These are phyloP conservation scores for Burhinus bistriatus DNA, from an alignment of 2,113 vertebrate species.

Conservation along the genomic window DNA sequence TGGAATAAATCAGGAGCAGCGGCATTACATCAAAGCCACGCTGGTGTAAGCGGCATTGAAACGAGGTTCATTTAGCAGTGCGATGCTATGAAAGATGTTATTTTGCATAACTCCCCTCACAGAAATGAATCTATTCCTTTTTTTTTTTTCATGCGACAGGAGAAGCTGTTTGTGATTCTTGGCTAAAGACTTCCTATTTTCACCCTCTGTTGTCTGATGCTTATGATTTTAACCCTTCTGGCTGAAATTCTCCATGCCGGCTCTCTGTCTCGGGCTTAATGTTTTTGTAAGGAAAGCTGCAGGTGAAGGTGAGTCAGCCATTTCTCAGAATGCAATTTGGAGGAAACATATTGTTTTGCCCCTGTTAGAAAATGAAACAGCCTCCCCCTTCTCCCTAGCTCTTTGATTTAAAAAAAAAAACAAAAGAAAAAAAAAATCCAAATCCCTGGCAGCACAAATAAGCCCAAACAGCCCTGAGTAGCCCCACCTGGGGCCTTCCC, in stretches of 20 bases:
- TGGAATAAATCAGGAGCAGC: neutral
- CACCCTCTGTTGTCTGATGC: neutral
- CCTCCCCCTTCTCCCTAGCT: neutral
- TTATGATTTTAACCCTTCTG: neutral
- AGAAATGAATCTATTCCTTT: neutral
- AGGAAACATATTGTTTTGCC: neutral
- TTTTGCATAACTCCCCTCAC: neutral
- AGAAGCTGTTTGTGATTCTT: neutral
- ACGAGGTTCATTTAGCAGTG: neutral
- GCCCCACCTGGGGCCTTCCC: neutral
- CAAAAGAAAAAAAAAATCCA: neutral
- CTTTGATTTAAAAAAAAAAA: neutral
- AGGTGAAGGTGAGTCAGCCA: neutral
- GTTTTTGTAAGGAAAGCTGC: neutral
- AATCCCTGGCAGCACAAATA: neutral
- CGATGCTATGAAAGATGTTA: neutral
- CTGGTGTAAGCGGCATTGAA: neutral
- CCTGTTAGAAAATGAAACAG: neutral
- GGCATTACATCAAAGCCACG: neutral
- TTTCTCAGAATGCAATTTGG: neutral
- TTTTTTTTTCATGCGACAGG: neutral
- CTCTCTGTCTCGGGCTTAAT: neutral
- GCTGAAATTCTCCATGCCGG: neutral
- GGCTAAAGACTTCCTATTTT: neutral
- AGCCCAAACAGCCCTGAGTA: neutral